phyloP scores from a whole-genome alignment of 2,797 vertebrate genomes.

The Falco cherrug region DNA sequence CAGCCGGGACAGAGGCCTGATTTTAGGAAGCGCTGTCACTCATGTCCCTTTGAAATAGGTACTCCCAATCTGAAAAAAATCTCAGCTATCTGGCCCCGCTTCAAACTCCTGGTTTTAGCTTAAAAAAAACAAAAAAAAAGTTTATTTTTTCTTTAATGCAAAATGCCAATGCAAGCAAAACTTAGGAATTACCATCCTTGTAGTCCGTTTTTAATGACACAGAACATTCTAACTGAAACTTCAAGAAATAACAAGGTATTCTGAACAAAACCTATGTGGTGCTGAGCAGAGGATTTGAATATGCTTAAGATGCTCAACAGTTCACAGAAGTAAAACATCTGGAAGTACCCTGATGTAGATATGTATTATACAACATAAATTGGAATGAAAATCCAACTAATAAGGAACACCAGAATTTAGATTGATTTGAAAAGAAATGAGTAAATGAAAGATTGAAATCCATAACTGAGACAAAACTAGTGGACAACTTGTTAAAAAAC shows the following conservation, averaged over 20 bases:
- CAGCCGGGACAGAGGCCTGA: background rate
- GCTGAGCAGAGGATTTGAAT: background rate
- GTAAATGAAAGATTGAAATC: background rate
- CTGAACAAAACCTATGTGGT: background rate
- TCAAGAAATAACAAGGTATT: background rate
- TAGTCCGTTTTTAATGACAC: background rate
- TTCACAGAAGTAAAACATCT: background rate
- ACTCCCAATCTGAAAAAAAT: background rate
- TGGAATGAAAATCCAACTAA: constrained; percentile 17
- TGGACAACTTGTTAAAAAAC: background rate
- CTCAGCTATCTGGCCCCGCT: background rate
- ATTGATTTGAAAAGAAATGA: background rate
- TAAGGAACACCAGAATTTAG: background rate
- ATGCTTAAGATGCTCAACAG: background rate
- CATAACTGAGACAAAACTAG: background rate
- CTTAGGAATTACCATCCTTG: background rate
- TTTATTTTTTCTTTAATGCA: background rate
- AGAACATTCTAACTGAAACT: background rate
- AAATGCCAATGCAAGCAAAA: background rate
- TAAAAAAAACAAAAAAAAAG: background rate
- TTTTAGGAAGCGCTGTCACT: background rate
- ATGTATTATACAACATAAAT: background rate
- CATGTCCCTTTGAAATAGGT: background rate
- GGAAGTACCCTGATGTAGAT: background rate
- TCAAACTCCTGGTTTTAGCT: background rate